These are phyloP conservation scores for Acomys russatus DNA, from an alignment of 2,797 vertebrate genomes.

Conservation along the genomic window DNA sequence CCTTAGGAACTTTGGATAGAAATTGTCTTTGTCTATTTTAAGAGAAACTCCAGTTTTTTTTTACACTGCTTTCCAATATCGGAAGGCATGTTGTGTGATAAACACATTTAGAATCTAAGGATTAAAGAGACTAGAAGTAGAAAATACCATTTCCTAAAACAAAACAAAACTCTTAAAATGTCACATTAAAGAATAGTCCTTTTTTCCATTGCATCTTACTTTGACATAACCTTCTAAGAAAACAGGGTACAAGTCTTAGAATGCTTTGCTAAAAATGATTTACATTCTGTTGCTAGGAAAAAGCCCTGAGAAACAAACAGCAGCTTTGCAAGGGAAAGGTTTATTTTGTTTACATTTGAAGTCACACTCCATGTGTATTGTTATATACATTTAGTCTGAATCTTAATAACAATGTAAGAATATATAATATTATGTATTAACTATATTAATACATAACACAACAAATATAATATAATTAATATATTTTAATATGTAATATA, in stretches of 20 bases:
- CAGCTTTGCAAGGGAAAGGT: not conserved
- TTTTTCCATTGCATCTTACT: not conserved
- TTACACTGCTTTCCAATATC: not conserved
- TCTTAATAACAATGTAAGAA: no score
- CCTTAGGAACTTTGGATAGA: conserved; percentile 5
- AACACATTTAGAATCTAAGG: conserved; percentile 37
- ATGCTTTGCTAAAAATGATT: not conserved
- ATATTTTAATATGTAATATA: no score
- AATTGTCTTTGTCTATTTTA: conserved; percentile 2
- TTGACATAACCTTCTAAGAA: conserved; percentile 16
- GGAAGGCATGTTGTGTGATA: not conserved
- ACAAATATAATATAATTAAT: no score
- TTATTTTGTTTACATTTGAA: not conserved
- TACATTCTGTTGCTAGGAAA: not conserved
- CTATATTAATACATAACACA: no score
- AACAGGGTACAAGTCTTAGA: not conserved
- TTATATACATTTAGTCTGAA: no score
- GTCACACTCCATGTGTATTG: not conserved
- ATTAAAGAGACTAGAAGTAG: not conserved
- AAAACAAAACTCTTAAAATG: not conserved
- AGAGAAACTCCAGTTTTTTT: not conserved
- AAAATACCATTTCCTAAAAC: not conserved
- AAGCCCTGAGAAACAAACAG: not conserved
- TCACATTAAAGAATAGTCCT: not conserved
- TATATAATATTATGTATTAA: not conserved